A percentile compares a stretch with the other conserved stretches of the same genome.
Evolutionary conservation across 2,888 invertebrate species (phyloP).

Genomic region (Invenusta paracnida): DNA sequence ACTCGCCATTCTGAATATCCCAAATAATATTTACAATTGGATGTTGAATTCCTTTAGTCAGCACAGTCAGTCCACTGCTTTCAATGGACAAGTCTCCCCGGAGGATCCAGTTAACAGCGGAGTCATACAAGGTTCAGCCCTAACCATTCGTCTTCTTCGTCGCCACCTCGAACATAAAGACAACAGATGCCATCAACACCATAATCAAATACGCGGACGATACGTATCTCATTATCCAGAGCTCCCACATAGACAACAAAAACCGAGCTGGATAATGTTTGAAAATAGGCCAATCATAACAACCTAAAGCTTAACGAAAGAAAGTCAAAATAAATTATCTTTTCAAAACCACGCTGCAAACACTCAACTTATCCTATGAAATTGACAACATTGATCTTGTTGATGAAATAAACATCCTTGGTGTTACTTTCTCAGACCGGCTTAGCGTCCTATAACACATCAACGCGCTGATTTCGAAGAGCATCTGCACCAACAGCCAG

Average conservation of each 20-base stretch:
- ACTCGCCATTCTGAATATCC: conserved; percentile 20
- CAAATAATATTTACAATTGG: conserved; percentile 19
- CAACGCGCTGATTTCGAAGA: neutral
- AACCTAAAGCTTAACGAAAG: neutral
- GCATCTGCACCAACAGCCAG: neutral
- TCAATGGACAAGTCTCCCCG: conserved; percentile 2
- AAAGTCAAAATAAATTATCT: conserved; percentile 31
- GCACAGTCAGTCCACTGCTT: neutral
- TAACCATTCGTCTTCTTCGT: no score
- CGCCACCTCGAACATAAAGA: no score
- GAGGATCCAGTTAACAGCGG: conserved; percentile 14
- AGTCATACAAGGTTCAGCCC: conserved; percentile 33
- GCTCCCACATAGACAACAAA: neutral
- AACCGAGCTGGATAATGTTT: neutral
- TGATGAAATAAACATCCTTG: conserved; percentile 27
- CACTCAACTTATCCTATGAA: neutral
- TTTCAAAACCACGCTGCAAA: conserved; percentile 14
- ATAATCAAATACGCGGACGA: conserved; percentile 31
- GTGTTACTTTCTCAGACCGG: conserved; percentile 14
- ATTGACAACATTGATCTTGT: neutral
- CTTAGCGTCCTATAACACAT: neutral
- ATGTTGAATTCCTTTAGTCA: neutral
- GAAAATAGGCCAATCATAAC: neutral
- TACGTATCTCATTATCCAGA: conserved; percentile 12
- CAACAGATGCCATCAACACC: no score